Base-by-base conservation (phyloP, 2,888 invertebrate species). In the Tetheella fluctuosa region DNA sequence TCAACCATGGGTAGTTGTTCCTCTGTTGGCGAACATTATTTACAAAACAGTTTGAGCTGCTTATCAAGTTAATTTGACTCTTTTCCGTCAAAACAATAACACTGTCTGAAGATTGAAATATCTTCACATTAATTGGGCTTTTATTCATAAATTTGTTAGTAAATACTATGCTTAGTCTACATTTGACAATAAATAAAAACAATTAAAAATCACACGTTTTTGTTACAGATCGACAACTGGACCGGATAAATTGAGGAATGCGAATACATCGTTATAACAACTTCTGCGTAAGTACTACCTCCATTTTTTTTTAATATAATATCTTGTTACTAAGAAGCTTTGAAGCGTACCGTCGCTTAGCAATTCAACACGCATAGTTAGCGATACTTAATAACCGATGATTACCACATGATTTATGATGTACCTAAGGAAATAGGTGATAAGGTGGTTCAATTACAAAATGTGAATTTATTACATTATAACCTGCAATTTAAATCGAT, bases 171-270 rank as follows among this genome's bases (percentile, higher is more conserved):
- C 15, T 13, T 37, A 30, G 1, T 8, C 30, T 39, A 39, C 1
- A 39, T 39, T 39, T n/a, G n/a, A 6, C 39, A 39, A n/a, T 7
- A 5, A 8, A 30, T 15, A 15, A 39, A 39, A 39, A 39, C n/a
- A 60, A 53, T 56, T 13, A 3, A 48, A n/a, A 57, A n/a, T 61
- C 5, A 62, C 54, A 54, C 63, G 67, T 61, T 68, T 68, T 85
- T 88, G 77, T 90, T 90, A 60, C 90, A 92, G 92, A 88, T 91
- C 84, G 74, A 73, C 67, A 73, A 74, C 73, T 76, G 83, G 79
- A 76, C 73, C 70, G 73, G 76, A 83, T 84, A 82, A 82, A 81
- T 79, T 84, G 81, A 90, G 92, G 89, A 89, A 92, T 91, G 92
- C 86, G 79, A 89, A 85, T 79, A 84, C 81, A 78, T 75, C 76